Percentiles rank a stretch among this genome's conserved stretches.
Conservation (phyloP, 2,113 vertebrate species). For the Stigmatopora nigra region DNA sequence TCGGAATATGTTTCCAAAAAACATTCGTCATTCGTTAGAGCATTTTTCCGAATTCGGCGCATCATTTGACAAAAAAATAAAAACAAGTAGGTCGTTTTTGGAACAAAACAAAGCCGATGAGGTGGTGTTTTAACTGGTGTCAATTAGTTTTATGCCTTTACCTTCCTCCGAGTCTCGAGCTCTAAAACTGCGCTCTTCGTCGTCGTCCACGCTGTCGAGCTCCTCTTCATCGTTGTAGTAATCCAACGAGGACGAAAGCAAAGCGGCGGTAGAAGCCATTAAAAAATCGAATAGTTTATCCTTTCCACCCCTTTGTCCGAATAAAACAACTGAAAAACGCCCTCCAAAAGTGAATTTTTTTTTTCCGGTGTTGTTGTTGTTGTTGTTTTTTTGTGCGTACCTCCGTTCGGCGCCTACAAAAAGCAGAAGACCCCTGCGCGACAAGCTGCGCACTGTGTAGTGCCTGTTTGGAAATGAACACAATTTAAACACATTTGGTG, state of each 20-base stretch:
- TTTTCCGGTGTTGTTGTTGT: neutral
- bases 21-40: neutral
- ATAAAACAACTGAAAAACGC: conserved; percentile 30
- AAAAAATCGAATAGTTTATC: conserved; percentile 7
- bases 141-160: conserved; percentile 27
- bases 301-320: neutral
- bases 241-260: conserved; percentile 80
- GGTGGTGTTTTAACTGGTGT: neutral
- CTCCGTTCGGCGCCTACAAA: conserved; percentile 1
- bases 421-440: neutral
- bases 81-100: neutral
- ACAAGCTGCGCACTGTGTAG: conserved; percentile 27
- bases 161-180: conserved; percentile 92
- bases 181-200: conserved; percentile 88
- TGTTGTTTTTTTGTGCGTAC: neutral
- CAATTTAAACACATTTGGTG: too few relatives aligned
- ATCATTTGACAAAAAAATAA: neutral
- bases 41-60: too few relatives aligned
- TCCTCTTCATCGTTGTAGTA: conserved; percentile 93
- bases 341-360: conserved; percentile 35
- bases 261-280: conserved; percentile 78
- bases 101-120: neutral
- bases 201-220: conserved; percentile 88
- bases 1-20: neutral
- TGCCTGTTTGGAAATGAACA: conserved; percentile 38